phyloP scores from a whole-genome alignment of 2,797 vertebrate genomes.

The Trachops cirrhosus region DNA sequence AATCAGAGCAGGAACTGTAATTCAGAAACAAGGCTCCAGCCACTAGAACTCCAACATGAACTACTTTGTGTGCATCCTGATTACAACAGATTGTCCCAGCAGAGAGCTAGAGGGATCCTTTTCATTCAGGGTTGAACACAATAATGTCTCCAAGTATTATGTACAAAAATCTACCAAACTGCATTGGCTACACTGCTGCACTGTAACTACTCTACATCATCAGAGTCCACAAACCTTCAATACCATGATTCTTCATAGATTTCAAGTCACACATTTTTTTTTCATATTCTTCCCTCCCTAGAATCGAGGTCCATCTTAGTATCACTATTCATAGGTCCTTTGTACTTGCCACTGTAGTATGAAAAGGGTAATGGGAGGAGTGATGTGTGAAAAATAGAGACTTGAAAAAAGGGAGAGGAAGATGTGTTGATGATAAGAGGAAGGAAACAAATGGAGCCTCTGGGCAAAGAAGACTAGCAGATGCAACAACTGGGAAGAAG shows the following conservation, averaged over 20 bases:
- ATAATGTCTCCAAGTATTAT: neutral
- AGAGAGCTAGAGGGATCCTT: neutral
- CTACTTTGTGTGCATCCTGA: neutral
- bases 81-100: neutral
- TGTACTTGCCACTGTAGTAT: neutral
- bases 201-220: neutral
- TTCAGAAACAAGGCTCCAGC: neutral
- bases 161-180: neutral
- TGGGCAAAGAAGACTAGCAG: neutral
- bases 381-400: neutral
- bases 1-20: neutral
- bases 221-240: neutral
- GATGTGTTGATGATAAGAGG: neutral
- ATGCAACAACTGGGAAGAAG: neutral
- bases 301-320: neutral
- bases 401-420: neutral
- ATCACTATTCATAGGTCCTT: neutral
- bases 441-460: neutral
- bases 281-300: neutral
- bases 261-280: neutral
- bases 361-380: neutral
- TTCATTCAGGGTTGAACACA: no score
- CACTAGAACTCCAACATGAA: neutral
- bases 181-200: neutral
- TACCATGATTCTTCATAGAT: neutral